A percentile compares a stretch with the other conserved stretches of the same genome.
Evolutionary conservation across 2,797 vertebrate species (phyloP).

Genomic region (Trachops cirrhosus): DNA sequence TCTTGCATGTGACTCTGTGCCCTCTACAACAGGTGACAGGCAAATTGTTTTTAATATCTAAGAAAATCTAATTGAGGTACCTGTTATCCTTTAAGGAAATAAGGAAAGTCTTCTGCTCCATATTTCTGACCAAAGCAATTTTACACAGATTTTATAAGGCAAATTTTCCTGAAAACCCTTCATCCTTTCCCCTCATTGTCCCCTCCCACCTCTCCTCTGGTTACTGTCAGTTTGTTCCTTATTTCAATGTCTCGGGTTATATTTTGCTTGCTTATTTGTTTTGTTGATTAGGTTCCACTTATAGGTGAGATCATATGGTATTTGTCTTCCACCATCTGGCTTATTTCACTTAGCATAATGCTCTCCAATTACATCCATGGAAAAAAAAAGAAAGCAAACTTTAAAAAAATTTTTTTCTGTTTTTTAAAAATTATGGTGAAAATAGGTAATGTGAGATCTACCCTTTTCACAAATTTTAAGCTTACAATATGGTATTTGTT

Average conservation of each 20-base stretch:
- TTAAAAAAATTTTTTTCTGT: neutral
- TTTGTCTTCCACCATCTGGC: too few relatives aligned
- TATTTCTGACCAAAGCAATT: neutral
- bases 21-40: neutral
- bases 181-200: too few relatives aligned
- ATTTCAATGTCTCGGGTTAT: too few relatives aligned
- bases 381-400: too few relatives aligned
- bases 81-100: conserved; percentile 39
- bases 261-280: too few relatives aligned
- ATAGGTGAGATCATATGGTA: too few relatives aligned
- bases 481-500: neutral
- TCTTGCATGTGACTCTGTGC: neutral
- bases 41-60: conserved; percentile 50
- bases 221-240: too few relatives aligned
- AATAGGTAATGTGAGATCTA: neutral
- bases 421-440: neutral
- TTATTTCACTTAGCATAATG: too few relatives aligned
- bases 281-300: too few relatives aligned
- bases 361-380: too few relatives aligned
- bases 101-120: neutral
- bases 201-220: too few relatives aligned
- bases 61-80: conserved; percentile 29
- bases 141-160: neutral
- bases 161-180: neutral
- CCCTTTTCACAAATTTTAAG: neutral